Base-by-base conservation (phyloP, 2,113 vertebrate genomes). In the Hemiprocne comata region DNA sequence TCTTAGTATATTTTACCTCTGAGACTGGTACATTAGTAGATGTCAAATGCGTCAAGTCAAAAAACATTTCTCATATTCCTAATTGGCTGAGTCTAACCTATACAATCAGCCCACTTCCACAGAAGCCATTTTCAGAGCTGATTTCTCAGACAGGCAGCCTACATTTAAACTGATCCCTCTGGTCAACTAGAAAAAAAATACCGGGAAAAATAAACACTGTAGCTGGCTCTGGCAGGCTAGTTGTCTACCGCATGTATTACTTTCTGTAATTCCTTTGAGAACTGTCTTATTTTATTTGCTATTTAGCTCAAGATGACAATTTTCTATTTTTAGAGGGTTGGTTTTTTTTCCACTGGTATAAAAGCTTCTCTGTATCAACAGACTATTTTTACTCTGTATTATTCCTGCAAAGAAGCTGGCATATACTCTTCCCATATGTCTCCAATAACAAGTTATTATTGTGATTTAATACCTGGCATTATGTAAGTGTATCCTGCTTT, bases 251-350 rank as follows among this genome's bases (percentile, higher is more conserved):
- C 15, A 23, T 15, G 86, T 83, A 73, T 33, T 76, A 73, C 13
- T 79, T 94, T 69, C 69, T 87, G 34, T 57, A 90, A 90, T 84
- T 81, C 85, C 79, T 77, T 65, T 87, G 79, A 84, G 73, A 90
- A 72, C 8, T 76, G 15, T 61, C 67, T 72, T 94, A 71, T 83
- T 87, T 91, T 87, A 89, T 90, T 90, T 92, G 84, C 34, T 4
- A 10, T 86, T 94, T 86, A 71, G 51, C 60, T 92, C 38, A 79
- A 84, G 72, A 74, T 67, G 19, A 90, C 34, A 88, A 85, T 83
- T 87, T 84, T 42, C 26, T 10, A 51, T 58, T 94, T 95, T 85
- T 78, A 90, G 69, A 86, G 20, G 4, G 10, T 46, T n/a, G n/a
- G n/a, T 83, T 26, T 81, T 93, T 89, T 91, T 36, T 16, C 66